phyloP scores from a whole-genome alignment of 2,113 vertebrate species.

The Eretmochelys imbricata region DNA sequence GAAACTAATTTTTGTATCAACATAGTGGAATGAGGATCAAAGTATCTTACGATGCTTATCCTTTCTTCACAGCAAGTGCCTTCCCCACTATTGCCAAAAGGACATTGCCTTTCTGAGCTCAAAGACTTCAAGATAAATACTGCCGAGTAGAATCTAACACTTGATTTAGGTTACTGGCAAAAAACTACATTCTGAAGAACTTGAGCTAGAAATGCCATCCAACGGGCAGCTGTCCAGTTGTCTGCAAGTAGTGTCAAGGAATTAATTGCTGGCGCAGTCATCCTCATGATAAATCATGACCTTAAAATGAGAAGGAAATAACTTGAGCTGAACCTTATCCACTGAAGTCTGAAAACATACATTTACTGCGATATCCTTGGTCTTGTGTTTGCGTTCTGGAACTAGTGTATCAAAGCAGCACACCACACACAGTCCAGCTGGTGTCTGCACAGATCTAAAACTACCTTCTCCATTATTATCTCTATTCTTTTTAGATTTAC shows the following conservation, averaged over 20 bases:
- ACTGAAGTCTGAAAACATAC: neutral
- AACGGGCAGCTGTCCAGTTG: neutral
- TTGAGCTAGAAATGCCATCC: neutral
- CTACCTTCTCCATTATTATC: neutral
- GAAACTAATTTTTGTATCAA: neutral
- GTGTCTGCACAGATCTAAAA: neutral
- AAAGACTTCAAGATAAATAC: neutral
- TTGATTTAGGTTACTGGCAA: neutral
- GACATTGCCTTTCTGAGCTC: neutral
- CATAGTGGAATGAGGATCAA: neutral
- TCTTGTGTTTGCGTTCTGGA: neutral
- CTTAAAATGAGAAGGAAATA: neutral
- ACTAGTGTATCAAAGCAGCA: neutral
- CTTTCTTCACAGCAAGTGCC: neutral
- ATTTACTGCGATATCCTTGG: neutral
- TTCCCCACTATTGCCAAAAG: neutral
- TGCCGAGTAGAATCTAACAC: neutral
- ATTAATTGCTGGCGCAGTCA: rapidly evolving
- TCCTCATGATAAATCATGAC: neutral
- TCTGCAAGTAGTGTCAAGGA: neutral
- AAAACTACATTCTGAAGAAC: rapidly evolving
- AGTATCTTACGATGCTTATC: neutral
- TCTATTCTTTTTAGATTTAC: neutral
- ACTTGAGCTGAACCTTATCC: neutral
- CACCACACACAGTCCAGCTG: neutral